Evolutionary conservation across 2,888 invertebrate species (phyloP), one percentile per base, ranked within the genome.

Genomic region (Leucoptera coffeella): DNA sequence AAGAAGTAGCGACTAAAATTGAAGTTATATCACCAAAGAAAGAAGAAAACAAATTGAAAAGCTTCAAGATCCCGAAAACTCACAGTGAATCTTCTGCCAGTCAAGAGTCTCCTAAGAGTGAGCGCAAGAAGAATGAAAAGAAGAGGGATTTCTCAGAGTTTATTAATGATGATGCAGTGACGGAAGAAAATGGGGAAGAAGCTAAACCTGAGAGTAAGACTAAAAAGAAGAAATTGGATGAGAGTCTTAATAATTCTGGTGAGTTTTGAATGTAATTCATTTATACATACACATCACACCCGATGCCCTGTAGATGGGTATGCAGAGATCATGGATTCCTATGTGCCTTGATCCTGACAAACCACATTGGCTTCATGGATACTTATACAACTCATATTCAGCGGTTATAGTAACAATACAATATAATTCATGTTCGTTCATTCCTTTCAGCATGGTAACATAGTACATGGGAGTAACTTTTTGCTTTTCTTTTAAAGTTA

Each of bases 191-290:
- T 25, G 23, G 30, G 25, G 19, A 24, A 12, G 25, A 35, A 29
- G 28, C 38, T 19, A 34, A 38, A 26, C 27, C 30, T 2, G 43
- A 41, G 14, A 32, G 33, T 20, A 47, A 45, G 31, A 43, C 22
- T 10, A 22, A 26, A 25, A 45, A 35, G 43, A 35, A 38, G 42
- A 49, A 45, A 33, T 23, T 42, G n/a, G 50, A 59, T 30, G 49
- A 45, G 27, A 56, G 52, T 25, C 41, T 60, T 0, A 65, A 65
- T 50, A 58, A 61, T 29, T 64, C 65, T 33, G 60, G 69, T 69
- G n/a, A n/a, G n/a, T n/a, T n/a, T n/a, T n/a, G n/a, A n/a, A n/a
- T n/a, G n/a, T n/a, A n/a, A n/a, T n/a, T n/a, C n/a, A n/a, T n/a
- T n/a, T n/a, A n/a, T n/a, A n/a, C n/a, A n/a, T n/a, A n/a, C n/a